phyloP scores from a whole-genome alignment of 2,797 vertebrate species.

The Dallia pectoralis region DNA sequence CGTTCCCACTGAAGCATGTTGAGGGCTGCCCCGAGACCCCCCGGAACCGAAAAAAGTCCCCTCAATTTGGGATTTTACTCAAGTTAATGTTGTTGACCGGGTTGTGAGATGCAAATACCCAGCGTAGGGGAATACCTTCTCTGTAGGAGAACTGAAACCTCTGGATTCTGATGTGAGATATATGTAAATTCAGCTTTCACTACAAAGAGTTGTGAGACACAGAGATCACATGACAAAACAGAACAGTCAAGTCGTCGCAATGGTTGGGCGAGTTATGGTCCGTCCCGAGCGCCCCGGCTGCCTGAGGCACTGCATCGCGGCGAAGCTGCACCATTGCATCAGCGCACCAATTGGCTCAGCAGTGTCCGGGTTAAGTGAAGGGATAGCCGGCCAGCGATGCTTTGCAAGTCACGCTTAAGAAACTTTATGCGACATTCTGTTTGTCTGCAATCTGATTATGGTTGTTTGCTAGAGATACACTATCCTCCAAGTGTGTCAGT shows the following conservation, averaged over 20 bases:
- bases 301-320: no score
- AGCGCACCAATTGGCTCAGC: no score
- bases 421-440: no score
- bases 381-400: no score
- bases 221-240: not conserved
- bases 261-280: not conserved
- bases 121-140: not conserved
- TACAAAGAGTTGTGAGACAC: not conserved
- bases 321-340: no score
- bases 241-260: not conserved
- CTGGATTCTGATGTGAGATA: not conserved
- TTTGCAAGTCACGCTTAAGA: no score
- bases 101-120: not conserved
- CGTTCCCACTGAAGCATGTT: conserved; percentile 19
- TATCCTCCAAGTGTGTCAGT: no score
- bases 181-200: not conserved
- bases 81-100: not conserved
- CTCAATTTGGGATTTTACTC: not conserved
- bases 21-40: conserved; percentile 17
- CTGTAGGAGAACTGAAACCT: not conserved
- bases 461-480: no score
- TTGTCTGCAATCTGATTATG: no score
- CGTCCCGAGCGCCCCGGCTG: no score
- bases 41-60: not conserved
- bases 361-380: no score